Conservation (phyloP, 2,113 vertebrate genomes). For the Rhabdomys dilectus region DNA sequence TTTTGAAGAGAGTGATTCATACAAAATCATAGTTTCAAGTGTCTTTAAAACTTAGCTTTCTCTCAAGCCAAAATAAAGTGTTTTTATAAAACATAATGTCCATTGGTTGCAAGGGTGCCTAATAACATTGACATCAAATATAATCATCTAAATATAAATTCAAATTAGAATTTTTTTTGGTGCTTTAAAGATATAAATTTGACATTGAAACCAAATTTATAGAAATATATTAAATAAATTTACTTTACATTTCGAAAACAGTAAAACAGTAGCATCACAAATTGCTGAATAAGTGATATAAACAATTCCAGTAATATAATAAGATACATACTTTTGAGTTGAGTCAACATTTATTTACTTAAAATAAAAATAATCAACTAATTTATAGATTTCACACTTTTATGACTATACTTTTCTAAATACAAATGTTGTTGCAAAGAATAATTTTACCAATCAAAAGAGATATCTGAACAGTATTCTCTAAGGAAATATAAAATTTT, state of each 20-base stretch:
- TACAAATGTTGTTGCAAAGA: background rate
- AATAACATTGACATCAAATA: background rate
- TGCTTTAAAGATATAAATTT: background rate
- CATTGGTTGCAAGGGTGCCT: background rate
- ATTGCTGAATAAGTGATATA: background rate
- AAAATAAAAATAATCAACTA: background rate
- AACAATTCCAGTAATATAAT: background rate
- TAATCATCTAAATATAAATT: background rate
- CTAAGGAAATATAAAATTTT: background rate
- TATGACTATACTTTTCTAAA: background rate
- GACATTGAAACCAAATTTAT: background rate
- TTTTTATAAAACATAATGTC: background rate
- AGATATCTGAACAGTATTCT: background rate
- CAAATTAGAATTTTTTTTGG: background rate
- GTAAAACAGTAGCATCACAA: background rate
- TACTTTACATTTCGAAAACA: background rate
- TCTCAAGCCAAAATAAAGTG: background rate
- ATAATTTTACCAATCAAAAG: conserved; percentile 7
- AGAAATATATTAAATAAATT: background rate
- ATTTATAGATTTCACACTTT: background rate
- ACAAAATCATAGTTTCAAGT: no score
- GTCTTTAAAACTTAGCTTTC: background rate
- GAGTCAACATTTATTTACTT: background rate
- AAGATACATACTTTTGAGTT: background rate
- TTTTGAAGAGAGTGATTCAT: background rate